These are phyloP conservation scores for Arenaria interpres DNA, from an alignment of 2,113 vertebrate species.

Conservation along the genomic window DNA sequence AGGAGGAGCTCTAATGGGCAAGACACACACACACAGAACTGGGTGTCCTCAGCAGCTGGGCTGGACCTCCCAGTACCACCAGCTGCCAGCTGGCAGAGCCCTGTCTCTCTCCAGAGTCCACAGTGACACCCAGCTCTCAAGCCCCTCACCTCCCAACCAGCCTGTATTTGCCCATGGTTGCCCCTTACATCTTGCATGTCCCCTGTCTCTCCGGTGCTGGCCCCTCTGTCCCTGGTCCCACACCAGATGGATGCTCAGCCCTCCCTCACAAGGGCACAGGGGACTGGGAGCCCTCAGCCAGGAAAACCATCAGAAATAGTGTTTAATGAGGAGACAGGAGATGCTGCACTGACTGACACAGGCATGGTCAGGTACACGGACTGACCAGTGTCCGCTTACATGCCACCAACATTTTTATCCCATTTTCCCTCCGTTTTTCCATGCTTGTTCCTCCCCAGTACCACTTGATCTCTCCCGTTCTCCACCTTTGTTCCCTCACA, in stretches of 20 bases:
- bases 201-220: accelerated
- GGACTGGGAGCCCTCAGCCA: neutral
- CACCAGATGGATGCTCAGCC: accelerated
- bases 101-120: neutral
- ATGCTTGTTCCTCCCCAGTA: neutral
- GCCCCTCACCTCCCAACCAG: accelerated
- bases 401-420: accelerated
- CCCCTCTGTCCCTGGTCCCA: accelerated
- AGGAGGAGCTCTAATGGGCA: neutral
- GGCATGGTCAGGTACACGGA: accelerated
- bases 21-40: accelerated
- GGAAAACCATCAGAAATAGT: neutral
- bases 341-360: neutral
- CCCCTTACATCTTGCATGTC: accelerated
- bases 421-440: neutral
- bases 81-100: neutral
- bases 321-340: neutral
- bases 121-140: accelerated
- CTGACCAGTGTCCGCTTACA: neutral
- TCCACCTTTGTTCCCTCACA: neutral
- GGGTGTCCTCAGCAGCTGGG: neutral
- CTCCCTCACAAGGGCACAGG: accelerated
- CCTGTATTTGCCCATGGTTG: accelerated
- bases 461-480: neutral
- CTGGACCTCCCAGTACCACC: neutral